Base-by-base conservation (phyloP, 1,140 invertebrate species). In the Palaemon carinicauda region DNA sequence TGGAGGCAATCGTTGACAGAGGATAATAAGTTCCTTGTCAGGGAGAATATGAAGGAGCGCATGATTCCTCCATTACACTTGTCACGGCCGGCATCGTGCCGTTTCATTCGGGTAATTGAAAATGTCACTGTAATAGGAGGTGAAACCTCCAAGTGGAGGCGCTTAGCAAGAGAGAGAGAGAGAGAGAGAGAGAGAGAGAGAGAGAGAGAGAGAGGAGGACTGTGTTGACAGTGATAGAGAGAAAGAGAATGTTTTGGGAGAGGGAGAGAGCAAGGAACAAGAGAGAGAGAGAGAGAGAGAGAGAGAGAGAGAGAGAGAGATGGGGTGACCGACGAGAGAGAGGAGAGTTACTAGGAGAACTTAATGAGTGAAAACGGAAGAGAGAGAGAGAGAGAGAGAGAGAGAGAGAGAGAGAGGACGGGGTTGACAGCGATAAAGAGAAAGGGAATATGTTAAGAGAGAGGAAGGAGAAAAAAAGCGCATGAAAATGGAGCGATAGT, bases 51-150 rank as follows among this genome's bases (percentile, higher is more conserved):
- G 31, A 69, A 51, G 80, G 31, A 65, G 65, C 56, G 80, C 80
- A 81, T 81, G 80, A 81, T 71, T 71, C 80, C 56, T 33, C 80
- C 80, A 81, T 81, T 81, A 81, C 80, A 69, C 80, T 81, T 71
- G 80, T 81, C 80, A 81, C 80, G 80, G 56, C 7, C 27, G 60
- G 56, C n/a, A 71, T 81, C 80, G 69, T 21, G 53, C 56, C 80
- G 80, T 81, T 81, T 69, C 80, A 71, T 69, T 71, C 24, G 69
- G 65, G 80, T 81, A 81, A 81, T 81, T 81, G 80, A 81, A 81
- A 56, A 81, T 81, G 80, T 69, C 80, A 41, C 56, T 41, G 31
- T 69, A 71, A 51, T 69, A 81, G 31, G 65, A 69, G 65, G 41
- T 41, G 41, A 41, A 41, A 41, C 41, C n/a, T n/a, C n/a, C 41